Base-by-base conservation (phyloP, 2,888 invertebrate species). In the Nomada ruficornis region DNA sequence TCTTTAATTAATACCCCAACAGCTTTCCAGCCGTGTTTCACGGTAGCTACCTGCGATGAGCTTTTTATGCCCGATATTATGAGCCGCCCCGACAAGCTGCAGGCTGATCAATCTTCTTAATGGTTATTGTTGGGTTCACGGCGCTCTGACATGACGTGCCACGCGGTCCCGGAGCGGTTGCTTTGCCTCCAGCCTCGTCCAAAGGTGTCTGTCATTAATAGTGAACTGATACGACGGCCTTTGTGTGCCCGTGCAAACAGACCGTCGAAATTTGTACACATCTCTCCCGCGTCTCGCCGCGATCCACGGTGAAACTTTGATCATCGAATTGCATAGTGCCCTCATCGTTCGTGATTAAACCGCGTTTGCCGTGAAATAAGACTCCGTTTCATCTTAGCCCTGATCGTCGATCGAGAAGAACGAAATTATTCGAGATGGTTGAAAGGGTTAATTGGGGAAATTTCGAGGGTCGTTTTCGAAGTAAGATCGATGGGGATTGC, bases 71-170 rank as follows among this genome's bases (percentile, higher is more conserved):
- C 29, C 52, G 75, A 67, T 68, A 71, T 71, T 78, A 73, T 63
- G 70, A 76, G 81, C 62, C 13, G 55, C 52, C 10, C 70, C 50
- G 69, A 75, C 82, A 57, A 64, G 82, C 70, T 50, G 69, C 69
- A 55, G 81, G 75, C 74, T 80, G 82, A 82, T 82, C 82, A 80
- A 82, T 82, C 81, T 82, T 81, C 82, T 82, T 82, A 82, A 82
- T 82, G 82, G 82, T 82, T 80, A 80, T 80, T 82, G 82, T 82
- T 81, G 75, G 81, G 69, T 67, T 80, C 75, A 54, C 70, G 82
- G 62, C 18, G 50, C 65, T 71, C 75, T 65, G 75, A 71, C 79
- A 59, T 76, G 82, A 82, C 81, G 67, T 71, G 81, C 81, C 82
- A 63, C 75, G 71, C 81, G 73, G 69, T 64, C 62, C 59, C 76